Evolutionary conservation across 2,113 vertebrate genomes (phyloP), one percentile per base, ranked within the genome.

Genomic region (Oplegnathus fasciatus): DNA sequence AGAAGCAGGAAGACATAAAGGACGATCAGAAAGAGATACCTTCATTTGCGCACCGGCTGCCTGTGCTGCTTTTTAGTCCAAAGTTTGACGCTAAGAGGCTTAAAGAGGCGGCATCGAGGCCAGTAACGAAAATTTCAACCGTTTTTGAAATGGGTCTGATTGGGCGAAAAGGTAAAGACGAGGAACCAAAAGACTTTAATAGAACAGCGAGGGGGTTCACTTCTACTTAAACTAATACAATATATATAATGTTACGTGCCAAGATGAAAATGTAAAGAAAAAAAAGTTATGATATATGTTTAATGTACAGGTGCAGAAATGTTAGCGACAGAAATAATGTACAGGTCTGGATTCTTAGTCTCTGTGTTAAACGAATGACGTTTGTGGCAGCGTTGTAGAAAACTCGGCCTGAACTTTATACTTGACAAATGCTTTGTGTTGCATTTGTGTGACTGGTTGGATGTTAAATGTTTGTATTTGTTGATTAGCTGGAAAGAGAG

Each of bases 71-170:
- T 0, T 96, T 96, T 34, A 96, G 97, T 48, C 98, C 98, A 2
- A 96, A 89, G 5, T 99, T 99, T 46, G 96, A 99, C 0, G 98
- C 98, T 30, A 96, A 98, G 54, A 98, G 94, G 74, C 95, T 99
- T 7, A 97, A 89, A 88, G 97, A 99, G 67, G 96, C 96, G 8
- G 97, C 97, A 1, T 87, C 96, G 8, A 95, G 96, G 71, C 96
- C 97, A 10, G 94, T 97, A 48, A 94, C 96, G 1, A 94, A 93
- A 71, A 90, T 96, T 48, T 94, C 90, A 48, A 92, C 95, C 0
- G 74, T 95, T 70, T 96, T 96, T 10, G 97, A 96, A 74, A 95
- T 96, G 91, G 94, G 94, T 85, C 91, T 94, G 64, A 95, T 97
- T 22, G 95, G 95, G 46, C 89, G 94, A 18, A 96, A 94, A 80